Base-by-base conservation (phyloP, 2,797 vertebrate species). In the Nannoperca obscura region DNA sequence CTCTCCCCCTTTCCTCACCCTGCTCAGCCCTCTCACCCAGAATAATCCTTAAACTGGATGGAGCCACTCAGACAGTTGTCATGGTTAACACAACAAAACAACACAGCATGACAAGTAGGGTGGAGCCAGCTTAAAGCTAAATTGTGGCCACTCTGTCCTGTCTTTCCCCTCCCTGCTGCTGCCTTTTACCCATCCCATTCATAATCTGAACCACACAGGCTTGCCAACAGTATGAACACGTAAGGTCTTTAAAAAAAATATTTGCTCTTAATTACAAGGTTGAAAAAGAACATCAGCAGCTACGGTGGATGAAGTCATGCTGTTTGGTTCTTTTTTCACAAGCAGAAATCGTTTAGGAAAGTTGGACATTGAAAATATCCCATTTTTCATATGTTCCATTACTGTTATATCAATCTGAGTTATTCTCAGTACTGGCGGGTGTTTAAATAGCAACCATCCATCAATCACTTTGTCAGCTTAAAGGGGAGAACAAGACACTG, bases 81-180 rank as follows among this genome's bases (percentile, higher is more conserved):
- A 95, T 94, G 91, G 92, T 91, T 91, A 92, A 86, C 89, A 92
- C 87, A 95, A 95, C 91, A 95, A 92, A 92, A 94, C 90, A 94
- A 90, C 89, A 80, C 89, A 88, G 88, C 88, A 84, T 84, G 87
- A 92, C 84, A 88, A 81, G 79, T 38, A 80, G 71, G 90, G 91
- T 83, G 91, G 85, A 89, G 88, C 85, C 82, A 86, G 40, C 42
- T 64, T 62, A 63, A 82, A 86, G 85, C 66, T 69, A 76, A 88
- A 77, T 67, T 87, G 78, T 76, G 77, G 90, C 72, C 77, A 71
- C 78, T 66, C 71, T 53, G 79, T 81, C 77, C 72, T 71, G 74
- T 76, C 66, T 27, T 54, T 46, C 58, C 55, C 57, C 34, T 75
- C 76, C 55, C 54, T 66, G 57, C 63, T 78, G 72, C 63, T 78